Evolutionary conservation across 2,797 vertebrate genomes (phyloP), one percentile per base, ranked within the genome.

Genomic region (Amphiprion clarkii): DNA sequence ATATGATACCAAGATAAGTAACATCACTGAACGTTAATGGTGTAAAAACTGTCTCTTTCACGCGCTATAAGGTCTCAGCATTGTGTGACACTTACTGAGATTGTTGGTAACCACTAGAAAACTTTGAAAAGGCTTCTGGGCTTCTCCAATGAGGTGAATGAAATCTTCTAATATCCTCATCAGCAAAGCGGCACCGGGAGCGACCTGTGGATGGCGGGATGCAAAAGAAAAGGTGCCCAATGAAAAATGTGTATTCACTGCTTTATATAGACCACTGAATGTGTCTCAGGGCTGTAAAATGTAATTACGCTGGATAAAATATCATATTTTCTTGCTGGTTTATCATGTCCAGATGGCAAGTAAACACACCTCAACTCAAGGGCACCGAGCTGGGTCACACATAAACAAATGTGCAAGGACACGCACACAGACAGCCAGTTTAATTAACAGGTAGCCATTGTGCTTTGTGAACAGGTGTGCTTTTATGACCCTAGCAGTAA

Each of bases 111-210:
- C 97, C 7, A 98, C 96, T 56, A 99, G 95, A 66, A 98, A 98
- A 92, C 97, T 99, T 93, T 99, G 98, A 88, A 99, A 99, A 57
- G 98, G 97, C 83, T 99, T 99, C 87, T 99, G 96, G 0, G 96
- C 96, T 1, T 98, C 96, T 36, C 98, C 98, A 1, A 99, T 96
- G 87, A 99, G 95, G 87, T 99, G 98, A 88, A 99, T 99, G 90
- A 99, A 99, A 86, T 99, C 98, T 86, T 99, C 98, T 81, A 99
- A 94, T 29, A 98, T 97, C 81, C 95, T 96, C 96, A 99, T 99
- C 85, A 99, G 93, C 83, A 96, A 94, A 80, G 97, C 95, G 1
- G 98, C 97, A 77, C 97, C 97, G 0, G 98, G 97, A 79, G 97
- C 96, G 85, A 99, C 97, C 98, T 99, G 85, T 5, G 33, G 76